Conservation (phyloP, 2,888 invertebrate genomes). For the Amphipoea oculea region DNA sequence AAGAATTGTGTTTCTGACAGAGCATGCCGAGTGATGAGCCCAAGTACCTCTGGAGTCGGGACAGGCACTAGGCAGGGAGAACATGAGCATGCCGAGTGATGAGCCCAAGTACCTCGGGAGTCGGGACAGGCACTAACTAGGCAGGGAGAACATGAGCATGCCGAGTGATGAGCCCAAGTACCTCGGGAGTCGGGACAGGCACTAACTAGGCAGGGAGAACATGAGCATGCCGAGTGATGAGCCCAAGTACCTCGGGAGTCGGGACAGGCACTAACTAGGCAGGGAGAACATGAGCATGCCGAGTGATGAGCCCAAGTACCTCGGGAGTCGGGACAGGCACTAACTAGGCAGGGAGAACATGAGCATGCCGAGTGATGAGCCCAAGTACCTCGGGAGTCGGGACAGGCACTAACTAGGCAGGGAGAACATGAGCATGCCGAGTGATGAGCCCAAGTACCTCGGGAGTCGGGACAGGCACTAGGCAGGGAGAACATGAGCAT, state of each 20-base stretch:
- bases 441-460: background rate
- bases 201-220: background rate
- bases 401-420: background rate
- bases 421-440: background rate
- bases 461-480: background rate
- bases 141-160: background rate
- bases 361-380: background rate
- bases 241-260: background rate
- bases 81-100: background rate
- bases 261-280: background rate
- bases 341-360: background rate
- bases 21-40: background rate
- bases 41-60: background rate
- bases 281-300: background rate
- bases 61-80: background rate
- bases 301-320: background rate
- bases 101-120: background rate
- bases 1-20: background rate
- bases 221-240: background rate
- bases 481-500: background rate
- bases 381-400: background rate
- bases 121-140: background rate
- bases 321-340: background rate
- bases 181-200: background rate
- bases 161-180: background rate